Evolutionary conservation across 2,113 vertebrate genomes (phyloP), one percentile per base, ranked within the genome.

Genomic region (Gallinago paraguaiae): DNA sequence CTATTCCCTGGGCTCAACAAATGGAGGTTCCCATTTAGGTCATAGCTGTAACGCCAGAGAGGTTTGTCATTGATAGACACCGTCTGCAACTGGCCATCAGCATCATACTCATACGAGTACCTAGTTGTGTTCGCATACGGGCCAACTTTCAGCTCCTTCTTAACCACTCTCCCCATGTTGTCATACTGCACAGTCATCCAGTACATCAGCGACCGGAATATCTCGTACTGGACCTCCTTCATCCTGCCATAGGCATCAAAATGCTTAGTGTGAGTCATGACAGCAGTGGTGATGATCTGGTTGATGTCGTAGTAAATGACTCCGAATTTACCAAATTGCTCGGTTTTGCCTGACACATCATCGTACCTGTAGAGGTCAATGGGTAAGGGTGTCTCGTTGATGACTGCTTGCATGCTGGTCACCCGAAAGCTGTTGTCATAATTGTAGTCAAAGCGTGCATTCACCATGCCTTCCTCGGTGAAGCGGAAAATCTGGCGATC

Each of bases 151-250:
- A 99, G 97, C 96, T 99, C 99, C 89, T 99, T 99, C 95, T 99
- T 98, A 65, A 99, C 98, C 11, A 99, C 99, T n/a, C 99, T 98
- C 2, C 99, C 99, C 99, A 99, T 99, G 96, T 99, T 99, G 96
- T 99, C 99, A 1, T 99, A 99, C 88, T 99, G 99, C 85, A 99
- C 98, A 19, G 99, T 99, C 99, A 99, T 99, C 99, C 99, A 99
- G 96, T 99, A 99, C 99, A 99, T 99, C 61, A 99, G 99, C 0
- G 99, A 99, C 85, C 99, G 98, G 91, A 99, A 99, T 71, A 99
- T 99, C 96, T 99, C 99, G 1, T 99, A 99, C 72, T 99, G 99
- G 20, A 99, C 99, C 86, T 99, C 99, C 94, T 99, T 99, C 96
- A 99, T 99, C 14, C 99, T 98, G 10, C 99, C 99, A 1, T 99